phyloP scores from a whole-genome alignment of 23 tunicate genomes.

The Halocynthia aurantium region DNA sequence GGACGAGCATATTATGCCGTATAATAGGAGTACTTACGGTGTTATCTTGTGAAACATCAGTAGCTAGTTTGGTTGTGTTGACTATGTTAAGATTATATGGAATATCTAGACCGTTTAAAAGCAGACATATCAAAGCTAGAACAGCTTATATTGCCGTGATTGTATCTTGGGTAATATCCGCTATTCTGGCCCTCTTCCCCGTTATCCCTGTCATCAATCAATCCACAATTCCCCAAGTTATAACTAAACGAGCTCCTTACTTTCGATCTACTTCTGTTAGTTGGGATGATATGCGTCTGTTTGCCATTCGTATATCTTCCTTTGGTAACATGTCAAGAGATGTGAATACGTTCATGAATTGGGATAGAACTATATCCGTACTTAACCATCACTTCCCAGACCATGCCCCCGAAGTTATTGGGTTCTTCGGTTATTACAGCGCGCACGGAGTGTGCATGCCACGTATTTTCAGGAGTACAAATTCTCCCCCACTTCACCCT shows the following conservation, averaged over 20 bases:
- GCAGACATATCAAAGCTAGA: slow-evolving; percentile 2
- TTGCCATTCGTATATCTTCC: slow-evolving; percentile 12
- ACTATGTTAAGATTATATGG: slow-evolving; percentile 20
- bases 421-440: slow-evolving; percentile 39
- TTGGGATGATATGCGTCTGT: slow-evolving; percentile 8
- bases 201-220: slow-evolving; percentile 8
- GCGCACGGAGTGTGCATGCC: slow-evolving; percentile 36
- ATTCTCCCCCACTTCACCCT: not conserved
- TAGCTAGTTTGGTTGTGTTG: slow-evolving; percentile 30
- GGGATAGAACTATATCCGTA: not conserved
- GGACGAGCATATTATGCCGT: slow-evolving; percentile 17
- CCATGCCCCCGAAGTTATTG: slow-evolving; percentile 9
- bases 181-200: slow-evolving; percentile 15
- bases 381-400: not conserved
- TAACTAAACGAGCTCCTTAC: not conserved
- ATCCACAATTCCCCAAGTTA: slow-evolving; percentile 24
- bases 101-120: slow-evolving; percentile 14
- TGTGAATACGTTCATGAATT: not conserved
- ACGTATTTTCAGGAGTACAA: not conserved
- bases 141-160: not conserved
- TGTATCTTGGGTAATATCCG: slow-evolving; percentile 20
- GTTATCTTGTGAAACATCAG: slow-evolving; percentile 44
- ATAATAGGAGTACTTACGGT: slow-evolving; percentile 28
- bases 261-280: slow-evolving; percentile 9
- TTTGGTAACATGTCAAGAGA: not conserved